phyloP scores from a whole-genome alignment of 2,888 invertebrate genomes.

The Nomada flava region DNA sequence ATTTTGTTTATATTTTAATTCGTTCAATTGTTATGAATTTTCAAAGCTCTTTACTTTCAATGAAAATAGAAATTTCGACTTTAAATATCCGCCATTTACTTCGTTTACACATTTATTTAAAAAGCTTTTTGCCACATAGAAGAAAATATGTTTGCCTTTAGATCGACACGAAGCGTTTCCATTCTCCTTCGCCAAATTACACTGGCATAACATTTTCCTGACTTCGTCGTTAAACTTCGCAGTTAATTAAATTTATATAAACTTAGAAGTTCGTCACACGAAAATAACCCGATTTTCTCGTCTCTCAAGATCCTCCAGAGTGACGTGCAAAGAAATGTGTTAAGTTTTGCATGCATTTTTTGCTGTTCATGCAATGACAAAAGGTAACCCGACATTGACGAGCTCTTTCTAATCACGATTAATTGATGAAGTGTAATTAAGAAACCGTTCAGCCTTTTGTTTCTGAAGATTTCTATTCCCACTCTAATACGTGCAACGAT shows the following conservation, averaged over 20 bases:
- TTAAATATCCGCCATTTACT: not conserved
- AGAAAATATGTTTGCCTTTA: too few relatives aligned
- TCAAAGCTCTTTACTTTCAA: not conserved
- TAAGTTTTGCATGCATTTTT: not conserved
- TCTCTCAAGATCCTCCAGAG: not conserved
- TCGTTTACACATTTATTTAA: too few relatives aligned
- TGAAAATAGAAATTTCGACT: not conserved
- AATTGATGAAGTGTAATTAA: not conserved
- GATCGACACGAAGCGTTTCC: not conserved
- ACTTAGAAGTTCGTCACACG: not conserved
- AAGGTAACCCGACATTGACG: not conserved
- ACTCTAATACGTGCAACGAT: not conserved
- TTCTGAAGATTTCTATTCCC: not conserved
- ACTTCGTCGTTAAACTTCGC: not conserved
- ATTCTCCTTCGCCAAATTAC: not conserved
- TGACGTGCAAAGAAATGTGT: not conserved
- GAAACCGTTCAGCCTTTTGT: not conserved
- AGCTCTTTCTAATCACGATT: constrained; percentile 6
- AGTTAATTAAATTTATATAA: not conserved
- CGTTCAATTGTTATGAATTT: not conserved
- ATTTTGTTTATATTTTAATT: not conserved
- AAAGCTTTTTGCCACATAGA: too few relatives aligned
- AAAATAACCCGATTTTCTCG: not conserved
- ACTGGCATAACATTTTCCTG: not conserved
- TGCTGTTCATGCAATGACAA: not conserved